Conservation (phyloP, 1,140 invertebrate species). For the Pogonognathellus flavescens region DNA sequence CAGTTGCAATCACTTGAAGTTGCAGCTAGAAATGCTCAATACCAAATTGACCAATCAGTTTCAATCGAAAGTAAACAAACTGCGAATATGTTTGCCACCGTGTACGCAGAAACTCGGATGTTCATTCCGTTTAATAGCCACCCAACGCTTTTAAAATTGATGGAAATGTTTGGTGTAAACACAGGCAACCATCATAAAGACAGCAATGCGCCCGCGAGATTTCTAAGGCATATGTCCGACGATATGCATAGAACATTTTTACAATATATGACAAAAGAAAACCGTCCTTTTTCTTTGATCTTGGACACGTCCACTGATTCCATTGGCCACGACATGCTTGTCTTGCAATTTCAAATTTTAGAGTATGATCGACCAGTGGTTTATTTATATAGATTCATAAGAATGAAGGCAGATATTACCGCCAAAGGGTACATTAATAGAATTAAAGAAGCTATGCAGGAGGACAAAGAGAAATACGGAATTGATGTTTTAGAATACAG, state of each 20-base stretch:
- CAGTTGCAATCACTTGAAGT: not conserved
- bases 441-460: constrained; percentile 4
- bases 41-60: too few relatives aligned
- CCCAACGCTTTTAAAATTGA: not conserved
- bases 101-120: constrained; percentile 11
- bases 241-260: constrained; percentile 26
- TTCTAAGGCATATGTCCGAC: not conserved
- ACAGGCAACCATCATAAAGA: not conserved
- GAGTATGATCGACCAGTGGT: constrained; percentile 11
- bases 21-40: not conserved
- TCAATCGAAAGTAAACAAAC: not conserved
- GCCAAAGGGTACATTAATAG: constrained; percentile 6
- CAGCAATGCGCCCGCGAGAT: not conserved
- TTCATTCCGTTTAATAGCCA: constrained; percentile 7
- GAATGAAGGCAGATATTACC: constrained; percentile 32
- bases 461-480: not conserved
- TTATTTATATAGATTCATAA: constrained; percentile 20
- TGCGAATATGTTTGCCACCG: constrained; percentile 4
- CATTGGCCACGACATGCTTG: constrained; percentile 16
- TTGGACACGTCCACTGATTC: constrained; percentile 42
- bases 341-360: constrained; percentile 33
- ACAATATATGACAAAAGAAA: not conserved
- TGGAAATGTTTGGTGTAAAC: not conserved
- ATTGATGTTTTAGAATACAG: constrained; percentile 1
- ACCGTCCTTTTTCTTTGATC: constrained; percentile 26